phyloP scores from a whole-genome alignment of 1,140 invertebrate species.

The Epicauta chinensis region DNA sequence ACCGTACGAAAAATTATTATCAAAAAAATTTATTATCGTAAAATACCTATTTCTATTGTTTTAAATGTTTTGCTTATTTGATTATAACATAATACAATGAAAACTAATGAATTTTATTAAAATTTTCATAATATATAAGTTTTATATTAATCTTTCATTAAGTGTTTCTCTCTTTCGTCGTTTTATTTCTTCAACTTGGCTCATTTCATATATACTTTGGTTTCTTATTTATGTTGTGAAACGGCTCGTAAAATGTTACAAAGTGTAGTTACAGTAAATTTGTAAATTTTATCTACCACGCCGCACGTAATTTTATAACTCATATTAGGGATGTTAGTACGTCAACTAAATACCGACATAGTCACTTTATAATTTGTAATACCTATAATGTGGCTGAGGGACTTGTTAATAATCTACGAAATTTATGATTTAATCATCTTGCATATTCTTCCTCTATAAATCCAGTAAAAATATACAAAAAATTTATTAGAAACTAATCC shows the following conservation, averaged over 20 bases:
- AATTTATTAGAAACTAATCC: no score
- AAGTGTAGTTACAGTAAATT: slow-evolving; percentile 22
- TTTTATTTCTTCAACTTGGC: no score
- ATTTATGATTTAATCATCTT: slow-evolving; percentile 23
- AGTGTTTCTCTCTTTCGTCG: no score
- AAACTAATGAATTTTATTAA: no score
- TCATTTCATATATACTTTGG: slow-evolving; percentile 2
- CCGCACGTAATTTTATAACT: slow-evolving; percentile 22
- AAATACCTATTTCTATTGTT: no score
- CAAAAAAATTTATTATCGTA: no score
- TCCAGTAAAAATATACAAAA: no score
- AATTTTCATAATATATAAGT: neutral
- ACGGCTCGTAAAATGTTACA: slow-evolving; percentile 17
- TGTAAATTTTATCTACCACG: slow-evolving; percentile 21
- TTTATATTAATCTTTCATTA: no score
- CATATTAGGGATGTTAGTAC: slow-evolving; percentile 26
- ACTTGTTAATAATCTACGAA: slow-evolving; percentile 25
- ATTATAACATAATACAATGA: no score
- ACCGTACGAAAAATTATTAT: no score
- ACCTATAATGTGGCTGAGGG: slow-evolving; percentile 25
- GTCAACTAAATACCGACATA: slow-evolving; percentile 26
- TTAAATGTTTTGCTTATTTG: no score
- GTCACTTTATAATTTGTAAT: slow-evolving; percentile 25
- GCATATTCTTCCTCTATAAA: no score
- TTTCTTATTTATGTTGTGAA: slow-evolving; percentile 19